Evolutionary conservation across 2,888 invertebrate species (phyloP).

Genomic region (Leptogaster cylindrica): DNA sequence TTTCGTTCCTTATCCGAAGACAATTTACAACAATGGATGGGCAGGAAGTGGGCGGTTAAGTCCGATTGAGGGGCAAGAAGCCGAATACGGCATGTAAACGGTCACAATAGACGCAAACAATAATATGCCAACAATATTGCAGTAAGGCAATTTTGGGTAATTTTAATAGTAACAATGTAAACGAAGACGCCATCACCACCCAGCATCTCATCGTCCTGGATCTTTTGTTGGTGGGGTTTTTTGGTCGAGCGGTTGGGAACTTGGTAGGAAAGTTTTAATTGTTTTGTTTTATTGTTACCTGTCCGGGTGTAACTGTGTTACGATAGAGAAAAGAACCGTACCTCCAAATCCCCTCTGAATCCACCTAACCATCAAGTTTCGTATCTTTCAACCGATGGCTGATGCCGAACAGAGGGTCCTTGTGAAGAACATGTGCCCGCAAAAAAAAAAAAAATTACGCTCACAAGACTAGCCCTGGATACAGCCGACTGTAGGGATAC

Average conservation of each 20-base stretch:
- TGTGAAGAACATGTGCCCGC: background rate
- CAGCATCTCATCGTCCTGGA: background rate
- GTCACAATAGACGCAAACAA: constrained; percentile 33
- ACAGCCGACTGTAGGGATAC: constrained; percentile 7
- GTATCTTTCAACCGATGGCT: background rate
- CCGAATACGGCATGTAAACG: constrained; percentile 28
- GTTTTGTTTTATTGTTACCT: constrained; percentile 43
- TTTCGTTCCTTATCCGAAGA: constrained; percentile 46
- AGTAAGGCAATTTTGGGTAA: constrained; percentile 44
- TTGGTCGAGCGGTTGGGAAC: background rate
- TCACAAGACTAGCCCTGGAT: no score
- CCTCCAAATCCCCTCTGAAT: no score
- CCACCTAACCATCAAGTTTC: no score
- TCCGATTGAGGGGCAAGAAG: constrained; percentile 26
- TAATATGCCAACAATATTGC: constrained; percentile 45
- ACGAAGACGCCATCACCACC: background rate
- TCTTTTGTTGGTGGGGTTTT: background rate
- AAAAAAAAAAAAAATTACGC: background rate
- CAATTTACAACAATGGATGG: constrained; percentile 45
- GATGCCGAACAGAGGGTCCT: background rate
- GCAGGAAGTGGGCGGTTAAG: constrained; percentile 29
- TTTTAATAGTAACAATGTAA: constrained; percentile 44
- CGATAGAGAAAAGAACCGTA: constrained; percentile 3
- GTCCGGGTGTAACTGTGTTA: background rate
- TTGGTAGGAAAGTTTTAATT: constrained; percentile 42